Conservation (phyloP, 2,888 invertebrate species). For the Aspidiotus destructor region DNA sequence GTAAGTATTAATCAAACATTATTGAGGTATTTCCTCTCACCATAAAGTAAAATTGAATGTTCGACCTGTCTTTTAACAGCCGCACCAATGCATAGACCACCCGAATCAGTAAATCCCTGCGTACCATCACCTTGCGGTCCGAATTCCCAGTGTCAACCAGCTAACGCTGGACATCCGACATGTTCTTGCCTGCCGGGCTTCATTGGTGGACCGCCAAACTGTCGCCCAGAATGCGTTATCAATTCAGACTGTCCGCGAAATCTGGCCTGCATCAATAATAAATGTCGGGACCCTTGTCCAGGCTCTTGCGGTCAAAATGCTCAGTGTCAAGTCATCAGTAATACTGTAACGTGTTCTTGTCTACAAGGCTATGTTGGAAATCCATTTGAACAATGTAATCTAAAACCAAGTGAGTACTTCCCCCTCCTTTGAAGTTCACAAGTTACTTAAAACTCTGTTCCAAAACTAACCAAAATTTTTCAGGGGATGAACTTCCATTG, state of each 20-base stretch:
- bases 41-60: not conserved
- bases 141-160: constrained; percentile 60
- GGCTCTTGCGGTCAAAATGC: constrained; percentile 71
- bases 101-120: constrained; percentile 49
- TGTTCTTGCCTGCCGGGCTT: constrained; percentile 70
- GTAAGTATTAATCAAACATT: constrained; percentile 36
- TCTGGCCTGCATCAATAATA: constrained; percentile 68
- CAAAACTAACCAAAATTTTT: not conserved
- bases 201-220: constrained; percentile 68
- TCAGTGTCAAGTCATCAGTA: constrained; percentile 67
- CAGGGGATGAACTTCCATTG: constrained; percentile 20
- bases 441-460: not conserved
- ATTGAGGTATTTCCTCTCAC: not conserved
- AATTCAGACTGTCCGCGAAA: constrained; percentile 69
- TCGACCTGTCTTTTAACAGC: constrained; percentile 10
- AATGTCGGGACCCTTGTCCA: constrained; percentile 72
- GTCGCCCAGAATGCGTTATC: constrained; percentile 71
- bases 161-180: constrained; percentile 51
- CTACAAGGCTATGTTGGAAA: constrained; percentile 65
- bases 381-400: constrained; percentile 67
- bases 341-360: constrained; percentile 73
- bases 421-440: not conserved
- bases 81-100: constrained; percentile 18
- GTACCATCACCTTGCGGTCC: constrained; percentile 72
- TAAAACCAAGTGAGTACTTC: constrained; percentile 46